These are phyloP conservation scores for Gallinago undulata DNA, from an alignment of 2,113 vertebrate genomes.

Conservation along the genomic window DNA sequence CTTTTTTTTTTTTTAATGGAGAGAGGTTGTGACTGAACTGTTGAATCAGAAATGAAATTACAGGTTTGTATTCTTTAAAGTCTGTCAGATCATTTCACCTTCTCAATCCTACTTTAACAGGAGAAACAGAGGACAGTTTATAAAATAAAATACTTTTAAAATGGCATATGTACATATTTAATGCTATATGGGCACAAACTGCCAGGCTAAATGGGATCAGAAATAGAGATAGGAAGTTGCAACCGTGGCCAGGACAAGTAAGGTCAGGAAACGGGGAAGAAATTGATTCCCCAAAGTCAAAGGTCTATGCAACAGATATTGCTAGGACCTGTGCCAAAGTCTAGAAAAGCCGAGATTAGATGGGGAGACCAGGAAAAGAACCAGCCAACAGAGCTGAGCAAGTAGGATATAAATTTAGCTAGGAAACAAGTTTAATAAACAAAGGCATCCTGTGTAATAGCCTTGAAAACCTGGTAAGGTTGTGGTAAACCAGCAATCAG, in stretches of 20 bases:
- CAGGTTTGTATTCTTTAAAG: conserved; percentile 12
- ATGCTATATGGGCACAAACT: not conserved
- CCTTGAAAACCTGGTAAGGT: not conserved
- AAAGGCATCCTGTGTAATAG: not conserved
- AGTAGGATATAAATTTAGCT: not conserved
- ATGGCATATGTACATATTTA: not conserved
- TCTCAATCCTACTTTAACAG: not conserved
- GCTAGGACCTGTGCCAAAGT: not conserved
- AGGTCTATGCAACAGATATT: not conserved
- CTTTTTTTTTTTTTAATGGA: not conserved
- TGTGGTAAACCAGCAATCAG: not conserved
- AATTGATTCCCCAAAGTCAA: conserved; percentile 25
- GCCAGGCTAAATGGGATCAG: not conserved
- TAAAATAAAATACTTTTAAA: conserved; percentile 26
- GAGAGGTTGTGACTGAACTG: not conserved
- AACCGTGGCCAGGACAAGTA: not conserved
- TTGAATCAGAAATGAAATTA: not conserved
- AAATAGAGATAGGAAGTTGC: not conserved
- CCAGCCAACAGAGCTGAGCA: not conserved
- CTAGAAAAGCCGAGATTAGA: not conserved
- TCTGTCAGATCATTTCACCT: not conserved
- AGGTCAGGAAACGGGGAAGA: not conserved
- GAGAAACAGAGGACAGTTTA: not conserved
- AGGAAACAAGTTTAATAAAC: not conserved
- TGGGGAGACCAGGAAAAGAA: not conserved